Conservation (phyloP, 2,113 vertebrate species). For the Illadopsis cleaveri region DNA sequence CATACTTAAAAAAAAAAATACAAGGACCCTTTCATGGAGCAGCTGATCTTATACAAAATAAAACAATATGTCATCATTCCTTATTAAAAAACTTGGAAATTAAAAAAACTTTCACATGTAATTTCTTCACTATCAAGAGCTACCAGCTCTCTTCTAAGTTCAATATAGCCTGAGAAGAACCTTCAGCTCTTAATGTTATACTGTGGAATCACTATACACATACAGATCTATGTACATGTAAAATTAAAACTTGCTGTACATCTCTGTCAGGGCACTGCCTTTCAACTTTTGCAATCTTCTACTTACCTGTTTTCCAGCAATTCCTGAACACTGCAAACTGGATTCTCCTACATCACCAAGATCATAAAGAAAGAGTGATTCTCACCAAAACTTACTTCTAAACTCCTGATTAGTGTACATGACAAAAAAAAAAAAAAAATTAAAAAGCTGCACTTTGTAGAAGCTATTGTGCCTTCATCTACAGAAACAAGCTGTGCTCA, state of each 20-base stretch:
- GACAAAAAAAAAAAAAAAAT: not conserved
- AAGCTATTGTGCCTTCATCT: constrained; percentile 39
- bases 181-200: not conserved
- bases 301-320: not conserved
- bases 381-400: not conserved
- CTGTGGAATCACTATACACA: not conserved
- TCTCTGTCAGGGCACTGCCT: not conserved
- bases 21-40: not conserved
- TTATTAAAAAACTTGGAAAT: not conserved
- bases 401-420: not conserved
- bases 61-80: not conserved
- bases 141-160: not conserved
- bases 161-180: not conserved
- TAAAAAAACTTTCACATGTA: not conserved
- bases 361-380: not conserved
- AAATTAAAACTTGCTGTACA: not conserved
- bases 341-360: not conserved
- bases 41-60: not conserved
- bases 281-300: not conserved
- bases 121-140: not conserved
- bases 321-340: not conserved
- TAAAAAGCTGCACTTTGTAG: not conserved
- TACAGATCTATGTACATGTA: not conserved
- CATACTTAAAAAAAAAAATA: not conserved
- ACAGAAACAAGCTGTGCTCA: constrained; percentile 58